Conservation (phyloP, 1,140 invertebrate species). For the Aethina tumida region DNA sequence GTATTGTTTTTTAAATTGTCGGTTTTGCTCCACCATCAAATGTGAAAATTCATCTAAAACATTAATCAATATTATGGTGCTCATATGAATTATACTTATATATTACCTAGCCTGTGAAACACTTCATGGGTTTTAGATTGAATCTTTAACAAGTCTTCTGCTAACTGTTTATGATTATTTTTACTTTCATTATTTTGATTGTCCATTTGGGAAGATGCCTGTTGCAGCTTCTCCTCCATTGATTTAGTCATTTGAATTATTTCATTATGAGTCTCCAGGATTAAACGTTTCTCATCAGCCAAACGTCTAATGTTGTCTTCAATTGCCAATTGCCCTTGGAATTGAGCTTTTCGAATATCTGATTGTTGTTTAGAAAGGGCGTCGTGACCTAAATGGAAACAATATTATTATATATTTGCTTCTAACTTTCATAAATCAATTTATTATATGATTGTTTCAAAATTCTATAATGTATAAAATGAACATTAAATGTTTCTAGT, state of each 20-base stretch:
- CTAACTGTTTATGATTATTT: constrained; percentile 44
- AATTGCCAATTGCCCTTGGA: constrained; percentile 40
- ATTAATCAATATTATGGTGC: constrained; percentile 1
- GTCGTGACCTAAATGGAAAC: constrained; percentile 37
- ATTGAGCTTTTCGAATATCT: constrained; percentile 42
- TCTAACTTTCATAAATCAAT: too few relatives aligned
- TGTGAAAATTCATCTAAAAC: constrained; percentile 40
- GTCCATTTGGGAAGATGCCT: constrained; percentile 40
- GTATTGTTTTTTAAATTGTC: constrained; percentile 43
- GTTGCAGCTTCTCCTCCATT: constrained; percentile 46
- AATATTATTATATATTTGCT: background rate
- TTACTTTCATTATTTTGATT: constrained; percentile 39
- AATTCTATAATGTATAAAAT: too few relatives aligned
- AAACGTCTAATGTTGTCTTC: constrained; percentile 47
- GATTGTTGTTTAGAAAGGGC: constrained; percentile 45
- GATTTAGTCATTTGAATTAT: constrained; percentile 45
- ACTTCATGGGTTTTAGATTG: constrained; percentile 44
- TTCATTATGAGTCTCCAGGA: constrained; percentile 46
- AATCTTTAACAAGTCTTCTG: constrained; percentile 46
- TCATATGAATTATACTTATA: too few relatives aligned
- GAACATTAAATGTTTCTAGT: too few relatives aligned
- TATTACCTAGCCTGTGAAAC: constrained; percentile 44
- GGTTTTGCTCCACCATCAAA: constrained; percentile 44
- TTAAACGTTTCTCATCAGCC: constrained; percentile 48
- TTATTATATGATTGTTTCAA: too few relatives aligned